Base-by-base conservation (phyloP, 2,797 vertebrate species). In the Percopsis omiscomaycus region DNA sequence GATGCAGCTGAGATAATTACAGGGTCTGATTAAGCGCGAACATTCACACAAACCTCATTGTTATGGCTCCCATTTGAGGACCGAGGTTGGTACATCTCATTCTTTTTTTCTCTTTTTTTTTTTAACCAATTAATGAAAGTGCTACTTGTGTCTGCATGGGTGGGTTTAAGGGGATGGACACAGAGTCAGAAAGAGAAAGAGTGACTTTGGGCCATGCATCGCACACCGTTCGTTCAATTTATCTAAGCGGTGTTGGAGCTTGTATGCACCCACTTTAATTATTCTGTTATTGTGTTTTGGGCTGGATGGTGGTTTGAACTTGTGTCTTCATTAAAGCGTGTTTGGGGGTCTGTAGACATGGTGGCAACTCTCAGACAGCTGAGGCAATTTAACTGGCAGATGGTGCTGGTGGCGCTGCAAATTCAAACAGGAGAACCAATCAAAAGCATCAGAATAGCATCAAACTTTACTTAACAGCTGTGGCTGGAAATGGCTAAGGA, bases 181-280 rank as follows among this genome's bases (percentile, higher is more conserved):
- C 80, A 76, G 49, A 69, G 61, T 67, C 61, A 64, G 50, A 72
- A 68, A 74, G 16, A 28, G 37, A 73, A 61, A 80, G 57, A 53
- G 29, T 71, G 52, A 27, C 59, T 72, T 71, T 58, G 15, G 13
- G 4, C 12, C 22, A 47, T 46, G 53, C 12, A 28, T 64, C 51
- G 32, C 64, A 64, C 62, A 69, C 66, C 42, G 57, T 78, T 74
- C 61, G 45, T 71, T 86, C 73, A 85, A 66, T 84, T 78, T 77
- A 61, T 74, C 51, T 75, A 78, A 87, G 71, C 82, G 74, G 69
- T 63, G 51, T 61, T 55, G 52, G 60, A 46, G 48, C 55, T 66
- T 69, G 68, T 68, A 77, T 79, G 61, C 44, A 73, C 61, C 37
- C 75, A 49, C 56, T 86, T 87, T 87, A 87, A 87, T 89, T 86